A percentile compares a stretch with the other conserved stretches of the same genome.
phyloP scores from a whole-genome alignment of 2,113 vertebrate genomes.

The Sphyrna mokarran region DNA sequence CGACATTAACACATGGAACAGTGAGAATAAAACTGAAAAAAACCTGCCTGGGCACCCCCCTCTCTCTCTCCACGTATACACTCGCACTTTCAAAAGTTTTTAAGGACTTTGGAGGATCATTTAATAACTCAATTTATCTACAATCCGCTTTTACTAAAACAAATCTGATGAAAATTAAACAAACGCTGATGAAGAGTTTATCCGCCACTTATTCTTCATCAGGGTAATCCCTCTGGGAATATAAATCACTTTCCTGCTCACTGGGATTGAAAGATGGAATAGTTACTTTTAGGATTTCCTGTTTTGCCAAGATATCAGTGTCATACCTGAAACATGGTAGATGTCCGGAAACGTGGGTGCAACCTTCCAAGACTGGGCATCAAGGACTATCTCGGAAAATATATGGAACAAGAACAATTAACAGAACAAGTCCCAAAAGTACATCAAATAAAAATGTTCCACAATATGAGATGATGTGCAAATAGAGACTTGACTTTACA shows the following conservation, averaged over 20 bases:
- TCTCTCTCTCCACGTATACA: background rate
- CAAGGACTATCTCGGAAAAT: slow-evolving; percentile 45
- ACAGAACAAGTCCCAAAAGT: background rate
- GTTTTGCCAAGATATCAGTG: background rate
- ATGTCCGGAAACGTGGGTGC: slow-evolving; percentile 59
- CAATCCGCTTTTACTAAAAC: background rate
- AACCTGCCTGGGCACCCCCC: background rate
- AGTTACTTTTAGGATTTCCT: background rate
- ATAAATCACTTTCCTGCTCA: too few species aligned
- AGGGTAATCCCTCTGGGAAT: too few species aligned
- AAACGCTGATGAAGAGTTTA: background rate
- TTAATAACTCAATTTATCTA: background rate
- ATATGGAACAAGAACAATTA: background rate
- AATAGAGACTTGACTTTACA: background rate
- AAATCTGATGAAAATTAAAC: background rate
- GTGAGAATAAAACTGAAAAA: background rate
- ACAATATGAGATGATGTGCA: background rate
- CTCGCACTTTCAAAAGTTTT: background rate
- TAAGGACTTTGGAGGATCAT: background rate
- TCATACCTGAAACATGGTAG: slow-evolving; percentile 73
- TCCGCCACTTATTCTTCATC: background rate
- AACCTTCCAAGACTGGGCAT: slow-evolving; percentile 45
- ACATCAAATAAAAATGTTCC: background rate
- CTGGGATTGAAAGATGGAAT: background rate
- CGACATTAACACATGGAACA: background rate